Percentiles rank a stretch among this genome's conserved stretches.
phyloP scores from a whole-genome alignment of 2,888 invertebrate species.

The Ernsta delagoae region DNA sequence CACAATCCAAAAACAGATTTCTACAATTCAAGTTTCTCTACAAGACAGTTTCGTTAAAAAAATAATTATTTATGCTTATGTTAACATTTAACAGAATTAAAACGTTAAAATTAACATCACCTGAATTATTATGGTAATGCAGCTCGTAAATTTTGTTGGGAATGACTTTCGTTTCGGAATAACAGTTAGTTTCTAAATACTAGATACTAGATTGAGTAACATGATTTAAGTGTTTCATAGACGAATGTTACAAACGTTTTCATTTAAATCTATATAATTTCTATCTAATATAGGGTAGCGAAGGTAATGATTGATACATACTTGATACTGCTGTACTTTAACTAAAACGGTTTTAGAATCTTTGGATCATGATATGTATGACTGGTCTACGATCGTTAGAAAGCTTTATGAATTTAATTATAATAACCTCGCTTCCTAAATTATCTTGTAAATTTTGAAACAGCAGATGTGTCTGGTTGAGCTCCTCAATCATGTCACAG shows the following conservation, averaged over 20 bases:
- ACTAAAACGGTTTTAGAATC: too few relatives aligned
- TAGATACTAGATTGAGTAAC: not conserved
- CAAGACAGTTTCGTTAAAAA: conserved; percentile 16
- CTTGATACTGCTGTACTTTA: too few relatives aligned
- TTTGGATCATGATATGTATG: too few relatives aligned
- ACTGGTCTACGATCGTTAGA: too few relatives aligned
- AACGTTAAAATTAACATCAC: conserved; percentile 18
- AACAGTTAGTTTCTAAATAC: not conserved
- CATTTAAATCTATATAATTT: too few relatives aligned
- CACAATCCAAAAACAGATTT: not conserved
- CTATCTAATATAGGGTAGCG: too few relatives aligned
- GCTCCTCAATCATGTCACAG: not conserved
- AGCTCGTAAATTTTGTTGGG: conserved; percentile 6
- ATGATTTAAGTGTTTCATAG: too few relatives aligned
- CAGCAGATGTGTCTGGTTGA: not conserved
- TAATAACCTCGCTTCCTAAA: not conserved
- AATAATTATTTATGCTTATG: conserved; percentile 38
- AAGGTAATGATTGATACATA: too few relatives aligned
- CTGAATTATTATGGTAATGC: conserved; percentile 8
- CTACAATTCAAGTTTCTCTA: conserved; percentile 12
- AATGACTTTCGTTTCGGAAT: conserved; percentile 2
- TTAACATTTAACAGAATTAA: conserved; percentile 21
- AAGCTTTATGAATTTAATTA: too few relatives aligned
- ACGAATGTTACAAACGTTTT: too few relatives aligned
- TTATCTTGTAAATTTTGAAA: not conserved